Conservation (phyloP, 2,888 invertebrate genomes). For the Scrobipalpa costella region DNA sequence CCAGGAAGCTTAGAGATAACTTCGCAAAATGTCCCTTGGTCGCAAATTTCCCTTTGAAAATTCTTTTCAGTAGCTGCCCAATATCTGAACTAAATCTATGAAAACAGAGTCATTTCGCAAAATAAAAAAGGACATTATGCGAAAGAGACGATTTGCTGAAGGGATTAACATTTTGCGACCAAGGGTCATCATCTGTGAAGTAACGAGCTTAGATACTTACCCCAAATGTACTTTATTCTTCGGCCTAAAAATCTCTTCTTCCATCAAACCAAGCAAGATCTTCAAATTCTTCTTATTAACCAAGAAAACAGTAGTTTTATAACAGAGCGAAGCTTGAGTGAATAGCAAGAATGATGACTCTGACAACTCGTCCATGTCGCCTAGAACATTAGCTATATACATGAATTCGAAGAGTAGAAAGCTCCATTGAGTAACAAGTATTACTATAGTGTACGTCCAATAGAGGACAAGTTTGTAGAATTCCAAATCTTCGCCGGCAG, state of each 20-base stretch:
- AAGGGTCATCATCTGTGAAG: too few relatives aligned
- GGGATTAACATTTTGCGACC: too few relatives aligned
- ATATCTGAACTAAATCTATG: too few relatives aligned
- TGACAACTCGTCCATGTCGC: conserved; percentile 62
- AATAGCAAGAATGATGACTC: conserved; percentile 66
- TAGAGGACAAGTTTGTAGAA: conserved; percentile 37
- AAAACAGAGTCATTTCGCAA: too few relatives aligned
- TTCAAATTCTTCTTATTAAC: conserved; percentile 50
- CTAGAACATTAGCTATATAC: conserved; percentile 62
- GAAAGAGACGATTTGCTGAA: too few relatives aligned
- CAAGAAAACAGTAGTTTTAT: conserved; percentile 61
- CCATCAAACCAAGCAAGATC: conserved; percentile 52
- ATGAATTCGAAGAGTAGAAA: conserved; percentile 64
- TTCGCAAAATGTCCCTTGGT: too few relatives aligned
- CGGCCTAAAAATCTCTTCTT: conserved; percentile 49
- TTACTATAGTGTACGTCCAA: conserved; percentile 46
- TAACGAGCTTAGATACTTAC: too few relatives aligned
- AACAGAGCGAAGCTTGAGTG: conserved; percentile 66
- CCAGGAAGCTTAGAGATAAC: too few relatives aligned
- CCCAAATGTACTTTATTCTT: conserved; percentile 45
- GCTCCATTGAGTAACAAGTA: conserved; percentile 57
- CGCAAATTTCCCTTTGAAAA: too few relatives aligned
- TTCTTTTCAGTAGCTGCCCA: too few relatives aligned
- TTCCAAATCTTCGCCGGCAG: conserved; percentile 41
- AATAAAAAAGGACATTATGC: too few relatives aligned